A percentile compares a stretch with the other conserved stretches of the same genome.
Evolutionary conservation across 2,888 invertebrate species (phyloP).

Genomic region (Schrankia costaestrigalis): DNA sequence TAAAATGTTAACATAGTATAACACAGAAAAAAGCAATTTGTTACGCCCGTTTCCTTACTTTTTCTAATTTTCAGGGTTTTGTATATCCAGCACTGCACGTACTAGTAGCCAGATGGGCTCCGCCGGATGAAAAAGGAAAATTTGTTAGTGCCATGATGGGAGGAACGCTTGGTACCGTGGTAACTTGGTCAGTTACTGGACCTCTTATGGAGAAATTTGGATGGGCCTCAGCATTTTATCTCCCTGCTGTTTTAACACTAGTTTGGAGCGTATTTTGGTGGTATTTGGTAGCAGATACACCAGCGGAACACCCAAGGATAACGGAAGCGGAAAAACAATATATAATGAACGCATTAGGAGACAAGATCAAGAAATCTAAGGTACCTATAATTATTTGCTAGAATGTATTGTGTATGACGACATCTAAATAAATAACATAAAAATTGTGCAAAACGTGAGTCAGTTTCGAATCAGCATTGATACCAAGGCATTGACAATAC

Average conservation of each 20-base stretch:
- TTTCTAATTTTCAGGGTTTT: constrained; percentile 70
- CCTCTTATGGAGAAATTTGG: constrained; percentile 81
- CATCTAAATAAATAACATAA: too few species aligned
- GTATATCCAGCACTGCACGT: constrained; percentile 83
- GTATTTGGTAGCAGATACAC: constrained; percentile 83
- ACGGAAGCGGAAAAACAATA: constrained; percentile 82
- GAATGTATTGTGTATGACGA: background rate
- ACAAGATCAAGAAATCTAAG: constrained; percentile 78
- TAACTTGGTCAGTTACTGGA: constrained; percentile 85
- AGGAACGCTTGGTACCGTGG: constrained; percentile 85
- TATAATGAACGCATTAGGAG: constrained; percentile 82
- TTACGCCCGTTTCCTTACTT: background rate
- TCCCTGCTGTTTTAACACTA: constrained; percentile 78
- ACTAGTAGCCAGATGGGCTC: constrained; percentile 86
- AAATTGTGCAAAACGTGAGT: too few species aligned
- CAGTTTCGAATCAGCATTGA: too few species aligned
- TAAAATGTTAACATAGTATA: too few species aligned
- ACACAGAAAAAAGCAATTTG: too few species aligned
- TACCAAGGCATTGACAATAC: too few species aligned
- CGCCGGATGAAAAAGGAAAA: constrained; percentile 87
- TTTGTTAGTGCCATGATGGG: constrained; percentile 87
- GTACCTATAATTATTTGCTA: too few species aligned
- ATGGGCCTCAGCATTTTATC: constrained; percentile 86
- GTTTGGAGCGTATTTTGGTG: constrained; percentile 82
- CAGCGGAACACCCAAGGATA: constrained; percentile 82